A percentile compares a stretch with the other conserved stretches of the same genome.
These are phyloP conservation scores for Lepus timidus DNA, from an alignment of 2,113 vertebrate species.

Conservation along the genomic window DNA sequence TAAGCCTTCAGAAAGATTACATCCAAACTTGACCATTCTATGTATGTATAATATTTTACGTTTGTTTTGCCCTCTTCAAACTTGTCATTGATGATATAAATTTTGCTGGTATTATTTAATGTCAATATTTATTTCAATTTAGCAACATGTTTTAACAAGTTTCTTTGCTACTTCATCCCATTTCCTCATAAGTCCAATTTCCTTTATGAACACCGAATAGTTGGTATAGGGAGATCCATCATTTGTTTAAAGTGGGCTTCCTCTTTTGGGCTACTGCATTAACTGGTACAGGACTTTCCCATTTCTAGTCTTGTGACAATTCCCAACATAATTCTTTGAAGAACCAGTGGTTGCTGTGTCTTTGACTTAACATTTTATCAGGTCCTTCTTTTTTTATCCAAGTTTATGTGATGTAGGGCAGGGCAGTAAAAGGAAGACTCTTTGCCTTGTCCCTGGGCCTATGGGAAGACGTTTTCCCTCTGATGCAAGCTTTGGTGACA, in stretches of 20 bases:
- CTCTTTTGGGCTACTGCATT: not conserved
- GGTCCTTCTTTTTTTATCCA: not conserved
- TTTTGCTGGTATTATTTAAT: not conserved
- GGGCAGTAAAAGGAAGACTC: not conserved
- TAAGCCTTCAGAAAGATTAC: conserved; percentile 6
- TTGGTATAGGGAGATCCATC: not conserved
- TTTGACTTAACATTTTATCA: not conserved
- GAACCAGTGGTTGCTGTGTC: not conserved
- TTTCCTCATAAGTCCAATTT: not conserved
- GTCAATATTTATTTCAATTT: conserved; percentile 15
- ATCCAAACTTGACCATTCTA: not conserved
- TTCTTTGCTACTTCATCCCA: not conserved
- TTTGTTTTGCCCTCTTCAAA: not conserved
- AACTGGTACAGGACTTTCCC: not conserved
- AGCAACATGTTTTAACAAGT: not conserved
- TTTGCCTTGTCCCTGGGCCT: not conserved
- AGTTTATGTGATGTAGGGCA: not conserved
- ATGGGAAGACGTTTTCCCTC: not conserved
- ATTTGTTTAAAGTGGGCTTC: not conserved
- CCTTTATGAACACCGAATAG: not conserved
- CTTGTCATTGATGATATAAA: not conserved
- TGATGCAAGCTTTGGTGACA: not conserved
- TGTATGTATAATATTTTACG: not conserved
- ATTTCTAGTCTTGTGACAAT: not conserved
- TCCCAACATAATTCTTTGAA: not conserved